Percentiles rank a stretch among this genome's conserved stretches.
These are phyloP conservation scores for Lepus timidus DNA, from an alignment of 2,113 vertebrate species.

Conservation along the genomic window DNA sequence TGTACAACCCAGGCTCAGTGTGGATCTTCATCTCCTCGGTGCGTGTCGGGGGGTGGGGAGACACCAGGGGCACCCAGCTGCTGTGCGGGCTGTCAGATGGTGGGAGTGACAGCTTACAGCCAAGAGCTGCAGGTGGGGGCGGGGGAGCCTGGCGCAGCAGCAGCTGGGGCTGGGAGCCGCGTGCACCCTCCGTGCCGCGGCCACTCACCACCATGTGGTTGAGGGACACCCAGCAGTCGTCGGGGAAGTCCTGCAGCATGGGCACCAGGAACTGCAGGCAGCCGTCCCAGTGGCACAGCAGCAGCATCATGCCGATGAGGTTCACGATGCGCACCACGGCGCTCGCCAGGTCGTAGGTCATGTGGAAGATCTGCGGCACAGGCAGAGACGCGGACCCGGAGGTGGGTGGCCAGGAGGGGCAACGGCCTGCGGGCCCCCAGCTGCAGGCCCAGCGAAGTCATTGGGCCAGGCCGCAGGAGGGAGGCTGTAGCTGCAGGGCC, in stretches of 20 bases:
- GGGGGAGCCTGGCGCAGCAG: too few species aligned
- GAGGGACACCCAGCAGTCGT: slow-evolving; percentile 98
- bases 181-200: background rate
- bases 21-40: background rate
- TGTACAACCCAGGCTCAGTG: background rate
- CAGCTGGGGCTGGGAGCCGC: rapidly evolving
- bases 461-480: background rate
- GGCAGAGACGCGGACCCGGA: background rate
- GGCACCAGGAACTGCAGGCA: slow-evolving; percentile 99
- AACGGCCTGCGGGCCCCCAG: rapidly evolving
- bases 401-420: background rate
- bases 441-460: rapidly evolving
- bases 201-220: slow-evolving; percentile 98
- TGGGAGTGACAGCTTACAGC: rapidly evolving
- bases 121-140: background rate
- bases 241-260: slow-evolving; percentile 98
- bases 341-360: slow-evolving; percentile 99
- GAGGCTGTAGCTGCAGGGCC: background rate
- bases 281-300: slow-evolving; percentile 99
- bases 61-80: background rate
- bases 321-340: slow-evolving; percentile 97
- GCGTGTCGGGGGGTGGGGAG: too few species aligned
- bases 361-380: slow-evolving; percentile 97
- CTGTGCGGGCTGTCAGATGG: background rate
- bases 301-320: slow-evolving; percentile 98